phyloP scores from a whole-genome alignment of 2,888 invertebrate genomes.

The Drosophila paracracens region DNA sequence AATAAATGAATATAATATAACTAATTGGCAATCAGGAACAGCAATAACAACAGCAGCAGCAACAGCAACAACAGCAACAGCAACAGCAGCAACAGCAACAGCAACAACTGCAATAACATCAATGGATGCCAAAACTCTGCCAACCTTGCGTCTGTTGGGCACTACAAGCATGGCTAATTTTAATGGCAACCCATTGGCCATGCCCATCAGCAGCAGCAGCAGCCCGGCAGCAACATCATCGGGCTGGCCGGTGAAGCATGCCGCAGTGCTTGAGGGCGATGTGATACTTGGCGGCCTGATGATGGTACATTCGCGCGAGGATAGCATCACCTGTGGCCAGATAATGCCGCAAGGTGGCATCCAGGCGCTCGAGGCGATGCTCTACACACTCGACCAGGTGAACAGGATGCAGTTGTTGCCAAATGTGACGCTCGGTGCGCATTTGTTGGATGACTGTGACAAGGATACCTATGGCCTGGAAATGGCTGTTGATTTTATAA shows the following conservation, averaged over 20 bases:
- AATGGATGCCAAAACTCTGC: slow-evolving; percentile 31
- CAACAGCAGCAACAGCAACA: slow-evolving; percentile 18
- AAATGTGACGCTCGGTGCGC: slow-evolving; percentile 93
- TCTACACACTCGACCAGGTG: slow-evolving; percentile 94
- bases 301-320: slow-evolving; percentile 97
- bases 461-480: slow-evolving; percentile 97
- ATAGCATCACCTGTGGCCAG: slow-evolving; percentile 94
- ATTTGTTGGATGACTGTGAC: slow-evolving; percentile 97
- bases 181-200: slow-evolving; percentile 3
- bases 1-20: slow-evolving; percentile 36
- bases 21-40: slow-evolving; percentile 26
- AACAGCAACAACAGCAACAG: slow-evolving; percentile 9
- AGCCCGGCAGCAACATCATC: slow-evolving; percentile 22
- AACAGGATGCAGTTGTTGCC: slow-evolving; percentile 90
- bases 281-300: slow-evolving; percentile 95
- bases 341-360: slow-evolving; percentile 97
- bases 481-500: slow-evolving; percentile 98
- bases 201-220: slow-evolving; percentile 4
- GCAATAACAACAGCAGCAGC: slow-evolving; percentile 4
- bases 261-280: slow-evolving; percentile 95
- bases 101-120: slow-evolving; percentile 5
- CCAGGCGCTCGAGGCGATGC: slow-evolving; percentile 95
- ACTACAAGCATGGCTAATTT: slow-evolving; percentile 14
- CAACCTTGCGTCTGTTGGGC: slow-evolving; percentile 86
- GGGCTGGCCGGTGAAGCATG: slow-evolving; percentile 93